Conservation (phyloP, 2,888 invertebrate species). For the Pyrrhopygopsis socrates region DNA sequence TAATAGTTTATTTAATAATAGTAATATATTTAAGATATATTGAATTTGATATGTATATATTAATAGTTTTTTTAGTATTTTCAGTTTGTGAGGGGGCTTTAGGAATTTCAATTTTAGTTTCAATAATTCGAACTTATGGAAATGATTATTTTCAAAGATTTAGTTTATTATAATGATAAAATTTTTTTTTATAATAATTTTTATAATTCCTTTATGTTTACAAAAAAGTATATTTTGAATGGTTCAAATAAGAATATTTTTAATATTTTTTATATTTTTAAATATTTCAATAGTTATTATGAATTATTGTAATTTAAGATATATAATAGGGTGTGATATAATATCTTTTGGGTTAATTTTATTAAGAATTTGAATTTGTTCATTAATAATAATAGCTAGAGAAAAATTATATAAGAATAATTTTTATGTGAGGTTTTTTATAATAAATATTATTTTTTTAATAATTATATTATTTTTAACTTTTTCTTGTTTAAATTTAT, state of each 20-base stretch:
- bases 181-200: conserved; percentile 92
- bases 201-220: conserved; percentile 94
- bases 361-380: conserved; percentile 95
- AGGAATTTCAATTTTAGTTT: conserved; percentile 96
- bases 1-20: conserved; percentile 94
- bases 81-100: conserved; percentile 96
- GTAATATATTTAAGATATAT: conserved; percentile 92
- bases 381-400: conserved; percentile 95
- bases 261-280: conserved; percentile 93
- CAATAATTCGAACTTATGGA: conserved; percentile 95
- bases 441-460: conserved; percentile 94
- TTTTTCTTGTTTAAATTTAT: conserved; percentile 95
- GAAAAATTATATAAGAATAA: conserved; percentile 92
- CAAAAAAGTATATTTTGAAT: conserved; percentile 94
- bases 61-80: conserved; percentile 96
- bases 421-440: conserved; percentile 94
- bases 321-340: conserved; percentile 93
- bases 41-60: conserved; percentile 94
- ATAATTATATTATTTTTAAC: conserved; percentile 94
- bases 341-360: conserved; percentile 95
- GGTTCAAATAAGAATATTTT: no score
- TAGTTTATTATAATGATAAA: conserved; percentile 95
- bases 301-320: conserved; percentile 91
- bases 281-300: no score
- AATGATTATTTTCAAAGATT: conserved; percentile 96